A percentile compares a stretch with the other conserved stretches of the same genome.
Conservation (phyloP, 2,888 invertebrate species). For the Proisotoma minuta region DNA sequence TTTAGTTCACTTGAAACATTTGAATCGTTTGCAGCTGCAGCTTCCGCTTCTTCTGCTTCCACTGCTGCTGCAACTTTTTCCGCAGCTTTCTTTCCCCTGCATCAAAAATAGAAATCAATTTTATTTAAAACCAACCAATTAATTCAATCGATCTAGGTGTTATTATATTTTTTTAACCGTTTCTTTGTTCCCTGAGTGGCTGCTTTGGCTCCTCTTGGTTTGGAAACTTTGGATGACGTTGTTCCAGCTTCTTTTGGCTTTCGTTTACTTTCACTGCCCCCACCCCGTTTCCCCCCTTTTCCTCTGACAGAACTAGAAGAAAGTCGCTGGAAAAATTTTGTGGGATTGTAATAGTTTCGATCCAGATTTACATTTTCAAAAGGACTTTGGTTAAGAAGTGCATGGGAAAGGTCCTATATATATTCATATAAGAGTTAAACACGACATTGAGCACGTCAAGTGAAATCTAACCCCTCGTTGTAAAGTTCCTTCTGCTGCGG, state of each 20-base stretch:
- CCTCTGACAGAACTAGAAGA: background rate
- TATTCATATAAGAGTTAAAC: background rate
- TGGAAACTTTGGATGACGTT: too few species aligned
- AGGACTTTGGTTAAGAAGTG: background rate
- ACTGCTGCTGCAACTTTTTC: background rate
- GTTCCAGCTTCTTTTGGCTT: too few species aligned
- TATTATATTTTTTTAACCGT: too few species aligned
- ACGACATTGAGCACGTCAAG: background rate
- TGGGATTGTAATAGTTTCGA: conserved; percentile 6
- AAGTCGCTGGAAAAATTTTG: conserved; percentile 4
- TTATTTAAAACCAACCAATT: too few species aligned
- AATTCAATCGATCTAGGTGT: too few species aligned
- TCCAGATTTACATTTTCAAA: conserved; percentile 1
- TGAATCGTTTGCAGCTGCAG: too few species aligned
- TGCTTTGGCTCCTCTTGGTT: too few species aligned
- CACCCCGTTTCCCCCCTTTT: background rate
- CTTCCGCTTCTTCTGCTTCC: conserved; percentile 3
- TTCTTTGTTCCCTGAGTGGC: too few species aligned
- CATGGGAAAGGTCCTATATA: background rate
- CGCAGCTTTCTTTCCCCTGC: background rate
- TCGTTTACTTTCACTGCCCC: background rate
- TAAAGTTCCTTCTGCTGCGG: background rate
- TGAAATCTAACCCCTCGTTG: too few species aligned
- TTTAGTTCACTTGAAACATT: too few species aligned
- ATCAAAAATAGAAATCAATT: too few species aligned